phyloP scores from a whole-genome alignment of 2,888 invertebrate genomes.

The Biston stratarius region DNA sequence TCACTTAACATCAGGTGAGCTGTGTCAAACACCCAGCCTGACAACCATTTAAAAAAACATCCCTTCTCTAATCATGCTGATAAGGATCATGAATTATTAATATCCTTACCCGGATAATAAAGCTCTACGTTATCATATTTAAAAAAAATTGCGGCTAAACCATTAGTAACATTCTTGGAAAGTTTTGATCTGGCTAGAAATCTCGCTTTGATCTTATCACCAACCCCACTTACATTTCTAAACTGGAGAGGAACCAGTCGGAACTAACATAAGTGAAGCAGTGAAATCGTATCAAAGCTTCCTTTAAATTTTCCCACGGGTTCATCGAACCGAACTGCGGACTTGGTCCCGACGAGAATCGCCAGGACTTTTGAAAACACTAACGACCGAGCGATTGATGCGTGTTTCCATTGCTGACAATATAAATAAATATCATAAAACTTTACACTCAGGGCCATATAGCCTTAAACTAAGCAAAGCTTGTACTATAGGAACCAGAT shows the following conservation, averaged over 20 bases:
- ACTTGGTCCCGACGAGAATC: constrained; percentile 62
- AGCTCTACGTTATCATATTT: no score
- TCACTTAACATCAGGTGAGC: no score
- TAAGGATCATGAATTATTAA: no score
- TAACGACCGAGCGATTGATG: constrained; percentile 69
- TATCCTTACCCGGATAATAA: no score
- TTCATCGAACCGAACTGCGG: constrained; percentile 62
- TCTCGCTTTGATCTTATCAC: background rate
- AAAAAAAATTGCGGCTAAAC: no score
- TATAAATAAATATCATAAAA: background rate
- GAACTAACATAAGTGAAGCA: constrained; percentile 1
- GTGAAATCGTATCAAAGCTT: constrained; percentile 9
- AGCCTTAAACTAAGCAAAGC: no score
- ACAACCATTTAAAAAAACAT: no score
- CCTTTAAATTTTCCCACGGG: constrained; percentile 66
- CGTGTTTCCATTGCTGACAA: constrained; percentile 56
- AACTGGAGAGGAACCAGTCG: constrained; percentile 1
- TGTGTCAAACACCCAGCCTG: no score
- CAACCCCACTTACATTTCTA: background rate
- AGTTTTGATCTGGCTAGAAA: background rate
- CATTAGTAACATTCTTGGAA: background rate
- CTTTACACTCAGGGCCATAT: no score
- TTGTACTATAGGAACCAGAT: no score
- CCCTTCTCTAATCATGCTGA: no score
- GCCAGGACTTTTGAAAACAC: constrained; percentile 76